Evolutionary conservation across 2,113 vertebrate species (phyloP), one percentile per base, ranked within the genome.

Genomic region (Lipophrys pholis): DNA sequence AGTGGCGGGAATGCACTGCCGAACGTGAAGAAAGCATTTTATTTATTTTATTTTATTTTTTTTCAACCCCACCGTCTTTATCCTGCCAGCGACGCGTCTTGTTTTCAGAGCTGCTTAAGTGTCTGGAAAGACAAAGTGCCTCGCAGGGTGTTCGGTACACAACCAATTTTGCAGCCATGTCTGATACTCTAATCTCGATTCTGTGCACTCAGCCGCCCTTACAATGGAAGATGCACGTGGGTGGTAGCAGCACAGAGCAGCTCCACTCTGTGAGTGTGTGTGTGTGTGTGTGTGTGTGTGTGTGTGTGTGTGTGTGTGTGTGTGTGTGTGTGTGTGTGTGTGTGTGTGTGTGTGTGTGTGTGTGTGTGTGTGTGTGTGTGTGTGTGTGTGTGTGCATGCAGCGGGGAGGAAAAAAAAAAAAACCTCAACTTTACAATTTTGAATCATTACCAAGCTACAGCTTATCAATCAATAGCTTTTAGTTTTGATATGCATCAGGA

Each of bases 391-490:
- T 70, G 43, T 11, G n/a, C n/a, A n/a, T n/a, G n/a, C n/a, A n/a
- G n/a, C n/a, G n/a, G n/a, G n/a, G n/a, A n/a, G n/a, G n/a, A n/a
- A n/a, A n/a, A n/a, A n/a, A n/a, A n/a, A 30, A 30, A 30, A 49
- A 51, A 68, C 53, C n/a, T 6, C 39, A 72, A 61, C 8, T 63
- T 55, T 45, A 15, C 15, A 10, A 51, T 75, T 60, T 45, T 1
- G 35, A 8, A 53, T 69, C 39, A 56, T 74, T 48, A 55, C 41
- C 3, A 11, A 66, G 61, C 49, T 40, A 11, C 66, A 15, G 38
- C 42, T 74, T 68, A 61, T 78, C 30, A 75, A 65, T 83, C 73
- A 72, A 75, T 75, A 81, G 84, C 70, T 83, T 78, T 86, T 75
- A 81, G 61, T 15, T 45, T 36, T 73, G 72, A 78, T 21, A 42